These are phyloP conservation scores for Gari tellinella DNA, from an alignment of 2,888 invertebrate genomes.

Conservation along the genomic window DNA sequence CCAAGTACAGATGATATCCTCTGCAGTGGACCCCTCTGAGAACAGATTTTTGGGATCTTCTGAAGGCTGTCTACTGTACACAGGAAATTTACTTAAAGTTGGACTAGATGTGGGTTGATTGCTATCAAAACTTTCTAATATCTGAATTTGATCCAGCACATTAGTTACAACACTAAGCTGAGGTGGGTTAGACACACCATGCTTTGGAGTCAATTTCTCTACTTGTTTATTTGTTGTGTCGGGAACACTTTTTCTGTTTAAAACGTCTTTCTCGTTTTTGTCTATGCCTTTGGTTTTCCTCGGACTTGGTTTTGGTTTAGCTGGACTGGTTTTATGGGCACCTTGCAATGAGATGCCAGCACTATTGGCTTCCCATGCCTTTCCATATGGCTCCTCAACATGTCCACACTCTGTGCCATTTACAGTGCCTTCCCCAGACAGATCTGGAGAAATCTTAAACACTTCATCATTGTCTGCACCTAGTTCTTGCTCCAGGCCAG, in stretches of 20 bases:
- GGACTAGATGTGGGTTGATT: constrained; percentile 59
- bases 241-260: constrained; percentile 45
- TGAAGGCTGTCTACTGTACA: constrained; percentile 57
- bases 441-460: constrained; percentile 51
- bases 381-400: constrained; percentile 37
- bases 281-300: constrained; percentile 34
- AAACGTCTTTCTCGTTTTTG: constrained; percentile 30
- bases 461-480: constrained; percentile 40
- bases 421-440: constrained; percentile 7
- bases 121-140: constrained; percentile 45
- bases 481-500: too few relatives aligned
- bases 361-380: constrained; percentile 35
- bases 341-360: background rate
- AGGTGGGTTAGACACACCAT: too few relatives aligned
- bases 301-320: constrained; percentile 46
- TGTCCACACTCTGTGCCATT: constrained; percentile 15
- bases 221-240: constrained; percentile 48
- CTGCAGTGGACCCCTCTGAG: constrained; percentile 83
- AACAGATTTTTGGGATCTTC: constrained; percentile 45
- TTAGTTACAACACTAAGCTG: background rate
- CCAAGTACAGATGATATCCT: constrained; percentile 84
- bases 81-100: constrained; percentile 74
- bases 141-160: constrained; percentile 33
- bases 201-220: background rate
- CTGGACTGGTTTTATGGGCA: constrained; percentile 3